Conservation (phyloP, 2,113 vertebrate genomes). For the Psittacus erithacus region DNA sequence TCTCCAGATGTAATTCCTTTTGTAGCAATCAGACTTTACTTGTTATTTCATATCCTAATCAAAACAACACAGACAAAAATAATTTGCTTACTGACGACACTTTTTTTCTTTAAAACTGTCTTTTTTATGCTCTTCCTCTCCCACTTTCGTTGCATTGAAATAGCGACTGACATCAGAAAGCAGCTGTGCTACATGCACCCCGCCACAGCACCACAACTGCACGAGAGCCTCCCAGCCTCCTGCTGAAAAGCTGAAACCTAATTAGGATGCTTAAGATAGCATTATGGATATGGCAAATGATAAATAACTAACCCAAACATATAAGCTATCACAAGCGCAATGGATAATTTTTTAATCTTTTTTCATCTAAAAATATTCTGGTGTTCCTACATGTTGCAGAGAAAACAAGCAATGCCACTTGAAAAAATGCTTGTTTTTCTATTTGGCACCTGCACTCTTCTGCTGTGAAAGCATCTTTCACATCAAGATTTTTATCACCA, state of each 20-base stretch:
- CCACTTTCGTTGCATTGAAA: conserved; percentile 57
- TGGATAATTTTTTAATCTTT: conserved; percentile 63
- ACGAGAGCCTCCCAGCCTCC: conserved; percentile 37
- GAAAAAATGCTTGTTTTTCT: conserved; percentile 42
- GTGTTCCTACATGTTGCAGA: conserved; percentile 8
- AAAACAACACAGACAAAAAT: conserved; percentile 68
- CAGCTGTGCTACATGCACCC: conserved; percentile 56
- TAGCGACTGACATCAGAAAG: conserved; percentile 69
- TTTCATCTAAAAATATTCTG: conserved; percentile 56
- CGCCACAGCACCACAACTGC: conserved; percentile 46
- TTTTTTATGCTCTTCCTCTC: conserved; percentile 66
- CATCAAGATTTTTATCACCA: conserved; percentile 16
- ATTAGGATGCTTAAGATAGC: conserved; percentile 63
- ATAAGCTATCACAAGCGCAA: conserved; percentile 24
- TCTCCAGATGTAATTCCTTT: conserved; percentile 70
- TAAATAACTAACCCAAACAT: conserved; percentile 55
- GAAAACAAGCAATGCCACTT: conserved; percentile 41
- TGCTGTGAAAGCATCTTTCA: background rate
- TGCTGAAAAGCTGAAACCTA: conserved; percentile 43
- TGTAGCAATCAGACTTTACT: conserved; percentile 72
- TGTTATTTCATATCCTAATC: conserved; percentile 71
- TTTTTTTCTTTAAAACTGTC: conserved; percentile 54
- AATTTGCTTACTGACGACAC: conserved; percentile 71
- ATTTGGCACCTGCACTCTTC: conserved; percentile 50
- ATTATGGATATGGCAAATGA: conserved; percentile 39